Percentiles rank a stretch among this genome's conserved stretches.
phyloP scores from a whole-genome alignment of 2,113 vertebrate species.

The Asarcornis scutulata region DNA sequence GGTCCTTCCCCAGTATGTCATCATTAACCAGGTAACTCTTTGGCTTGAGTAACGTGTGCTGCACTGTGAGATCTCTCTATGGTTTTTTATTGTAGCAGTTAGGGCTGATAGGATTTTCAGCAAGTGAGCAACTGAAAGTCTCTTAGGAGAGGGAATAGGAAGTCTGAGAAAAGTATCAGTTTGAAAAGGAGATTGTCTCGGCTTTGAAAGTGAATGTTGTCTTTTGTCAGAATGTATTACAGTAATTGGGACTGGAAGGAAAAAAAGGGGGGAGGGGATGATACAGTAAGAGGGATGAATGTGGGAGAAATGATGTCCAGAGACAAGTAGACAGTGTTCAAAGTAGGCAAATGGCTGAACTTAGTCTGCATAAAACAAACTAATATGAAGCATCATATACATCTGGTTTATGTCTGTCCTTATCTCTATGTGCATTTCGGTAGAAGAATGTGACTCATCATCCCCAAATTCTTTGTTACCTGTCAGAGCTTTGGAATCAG shows the following conservation, averaged over 20 bases:
- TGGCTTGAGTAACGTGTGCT: not conserved
- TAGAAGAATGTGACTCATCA: not conserved
- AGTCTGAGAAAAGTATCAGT: not conserved
- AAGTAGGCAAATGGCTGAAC: not conserved
- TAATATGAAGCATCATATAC: not conserved
- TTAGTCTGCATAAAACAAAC: not conserved
- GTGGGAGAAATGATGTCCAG: not conserved
- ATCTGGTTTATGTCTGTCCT: not conserved
- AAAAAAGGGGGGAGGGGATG: not conserved
- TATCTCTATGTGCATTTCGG: not conserved
- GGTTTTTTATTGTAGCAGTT: not conserved
- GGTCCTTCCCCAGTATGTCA: not conserved
- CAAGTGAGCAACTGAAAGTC: not conserved
- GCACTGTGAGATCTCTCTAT: not conserved
- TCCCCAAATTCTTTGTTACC: not conserved
- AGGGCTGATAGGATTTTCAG: not conserved
- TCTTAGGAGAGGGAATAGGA: not conserved
- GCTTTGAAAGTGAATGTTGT: not conserved
- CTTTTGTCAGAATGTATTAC: not conserved
- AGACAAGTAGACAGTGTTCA: not conserved
- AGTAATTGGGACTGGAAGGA: not conserved
- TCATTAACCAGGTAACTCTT: not conserved
- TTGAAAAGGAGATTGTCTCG: not conserved
- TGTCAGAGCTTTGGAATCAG: not conserved
- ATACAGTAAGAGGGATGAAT: not conserved